Evolutionary conservation across 2,797 vertebrate genomes (phyloP), one percentile per base, ranked within the genome.

Genomic region (Balearica regulorum): DNA sequence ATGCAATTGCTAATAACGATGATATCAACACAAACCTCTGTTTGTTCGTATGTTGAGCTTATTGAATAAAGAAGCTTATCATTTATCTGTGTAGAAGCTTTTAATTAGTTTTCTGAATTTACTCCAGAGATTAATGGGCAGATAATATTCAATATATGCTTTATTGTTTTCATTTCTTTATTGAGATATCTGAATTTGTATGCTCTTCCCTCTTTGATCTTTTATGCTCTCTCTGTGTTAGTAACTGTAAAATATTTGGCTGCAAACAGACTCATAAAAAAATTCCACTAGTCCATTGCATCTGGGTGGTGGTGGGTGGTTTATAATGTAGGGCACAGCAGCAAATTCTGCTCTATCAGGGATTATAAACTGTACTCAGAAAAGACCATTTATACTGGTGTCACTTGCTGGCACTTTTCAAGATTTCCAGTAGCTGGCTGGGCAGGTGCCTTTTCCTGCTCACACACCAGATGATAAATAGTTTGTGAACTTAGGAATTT

Each of bases 51-150:
- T 93, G 91, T 94, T 91, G 73, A 96, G 82, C 92, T 94, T 80
- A 70, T 93, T 96, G 94, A 97, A 96, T 94, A 96, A 97, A 97
- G 95, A 25, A 96, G 92, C 89, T 93, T 96, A 96, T 96, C 48
- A 90, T 94, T 97, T 96, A 96, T 96, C 96, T 93, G 66, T 93
- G 83, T 90, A 91, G 93, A 96, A 90, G 95, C 93, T 96, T 96
- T 97, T 96, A 96, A 97, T 97, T 97, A 96, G 94, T 95, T 96
- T 97, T 96, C 94, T 94, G 95, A 95, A 92, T 95, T 97, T 93
- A 93, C 89, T 94, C 94, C 62, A 91, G 92, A 97, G 93, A 95
- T 96, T 94, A 96, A 95, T 94, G 55, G 85, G 69, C n/a, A 92
- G 90, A 96, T 97, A 92, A 93, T 95, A 93, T 93, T 94, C 94